Evolutionary conservation across 1,140 invertebrate genomes (phyloP), one percentile per base, ranked within the genome.

Genomic region (Saxidomus purpurata): DNA sequence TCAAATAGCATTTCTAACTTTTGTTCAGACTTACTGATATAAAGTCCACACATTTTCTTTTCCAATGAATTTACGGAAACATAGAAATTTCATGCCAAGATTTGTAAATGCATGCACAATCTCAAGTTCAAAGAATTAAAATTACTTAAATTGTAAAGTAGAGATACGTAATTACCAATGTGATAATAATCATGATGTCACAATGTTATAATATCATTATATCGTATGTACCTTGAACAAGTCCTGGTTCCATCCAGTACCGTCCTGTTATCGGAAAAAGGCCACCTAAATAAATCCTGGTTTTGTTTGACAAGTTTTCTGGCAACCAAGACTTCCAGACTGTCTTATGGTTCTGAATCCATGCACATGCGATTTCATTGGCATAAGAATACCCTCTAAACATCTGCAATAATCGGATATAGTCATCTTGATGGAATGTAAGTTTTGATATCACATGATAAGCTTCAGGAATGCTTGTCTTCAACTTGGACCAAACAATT

Each of bases 191-290:
- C n/a, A n/a, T n/a, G n/a, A n/a, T n/a, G n/a, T n/a, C n/a, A n/a
- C n/a, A n/a, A n/a, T n/a, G n/a, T n/a, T n/a, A n/a, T n/a, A n/a
- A n/a, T 43, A 43, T 43, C 43, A 43, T 43, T 15, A 43, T 43
- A 43, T n/a, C n/a, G n/a, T 15, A 43, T 91, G 87, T 92, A 96
- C 96, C 96, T 87, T 96, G 93, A 1, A 97, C 95, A 34, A 98
- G 97, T 59, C 97, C 97, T 25, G 96, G 95, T 19, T 97, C 97
- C 1, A 95, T 96, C 91, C 97, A 97, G 34, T 96, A 95, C 0
- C 94, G 93, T 13, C 97, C 97, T 36, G 94, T 96, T 55, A 97
- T 94, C 0, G 98, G 98, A 94, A 98, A 98, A 91, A 98, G 98
- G 2, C 98, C 98, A 61, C 97, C 97, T 77, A 98, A 97, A 88